Base-by-base conservation (phyloP, 53 echinoderm and acorn worm genomes). In the Mesocentrotus franciscanus region DNA sequence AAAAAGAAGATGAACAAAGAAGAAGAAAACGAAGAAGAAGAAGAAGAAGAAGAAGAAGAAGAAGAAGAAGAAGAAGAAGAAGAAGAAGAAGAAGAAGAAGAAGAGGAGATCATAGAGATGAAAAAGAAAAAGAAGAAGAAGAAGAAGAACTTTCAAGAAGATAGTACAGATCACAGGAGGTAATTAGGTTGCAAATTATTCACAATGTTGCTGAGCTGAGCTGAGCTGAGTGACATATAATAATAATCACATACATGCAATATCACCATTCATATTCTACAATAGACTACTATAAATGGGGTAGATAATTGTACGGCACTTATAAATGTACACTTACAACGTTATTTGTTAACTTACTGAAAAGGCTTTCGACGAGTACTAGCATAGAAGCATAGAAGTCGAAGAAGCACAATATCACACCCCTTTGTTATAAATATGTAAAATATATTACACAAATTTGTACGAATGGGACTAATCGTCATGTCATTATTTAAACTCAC, bases 401-500 rank as follows among this genome's bases (percentile, higher is more conserved):
- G n/a, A n/a, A n/a, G n/a, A n/a, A n/a, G n/a, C n/a, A n/a, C 49
- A 49, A 49, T 49, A 49, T 49, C 49, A 49, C 4, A 6, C 49
- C 49, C 5, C 49, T 4, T 49, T 7, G 3, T 16, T 62, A 62
- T 62, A 70, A 70, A 18, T n/a, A 71, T 71, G 24, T 74, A 74
- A 74, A 74, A 30, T 32, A 74, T 74, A 74, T 18, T 27, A 85
- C 87, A 83, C 61, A 87, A 60, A 62, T 56, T 61, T 85, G 85
- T 11, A 62, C 70, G 39, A n/a, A 85, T 85, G 84, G 94, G 85
- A 94, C 87, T 60, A 61, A 4, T 29, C 13, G 14, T 71, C 56
- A 85, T 24, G 34, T 49, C 36, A n/a, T 17, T 0, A 0, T 9
- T 16, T 24, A 78, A 49, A 97, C 98, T 98, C 90, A 98, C 98